Evolutionary conservation across 1,140 invertebrate species (phyloP).

Genomic region (Centruroides vittatus): DNA sequence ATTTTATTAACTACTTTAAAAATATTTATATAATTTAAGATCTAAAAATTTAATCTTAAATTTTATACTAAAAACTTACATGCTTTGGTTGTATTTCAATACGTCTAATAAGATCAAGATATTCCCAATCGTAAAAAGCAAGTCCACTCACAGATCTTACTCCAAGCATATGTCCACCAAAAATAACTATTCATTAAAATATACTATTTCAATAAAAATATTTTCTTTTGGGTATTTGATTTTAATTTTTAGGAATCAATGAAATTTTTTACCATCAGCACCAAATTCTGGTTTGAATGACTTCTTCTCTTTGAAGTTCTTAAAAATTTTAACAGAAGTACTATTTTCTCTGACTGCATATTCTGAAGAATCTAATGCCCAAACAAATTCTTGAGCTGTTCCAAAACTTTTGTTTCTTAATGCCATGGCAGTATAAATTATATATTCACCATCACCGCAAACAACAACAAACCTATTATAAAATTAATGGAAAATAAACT

Average conservation of each 20-base stretch:
- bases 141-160: conserved; percentile 86
- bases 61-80: conserved; percentile 15
- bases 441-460: conserved; percentile 98
- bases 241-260: not conserved
- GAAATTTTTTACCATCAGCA: conserved; percentile 54
- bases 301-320: conserved; percentile 96
- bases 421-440: conserved; percentile 99
- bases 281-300: conserved; percentile 91
- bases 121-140: conserved; percentile 96
- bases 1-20: not conserved
- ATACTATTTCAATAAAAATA: not conserved
- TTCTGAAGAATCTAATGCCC: conserved; percentile 93
- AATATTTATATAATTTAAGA: not conserved
- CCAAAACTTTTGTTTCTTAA: conserved; percentile 97
- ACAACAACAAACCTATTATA: conserved; percentile 74
- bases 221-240: not conserved
- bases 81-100: conserved; percentile 91
- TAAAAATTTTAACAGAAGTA: conserved; percentile 84
- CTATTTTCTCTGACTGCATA: conserved; percentile 81
- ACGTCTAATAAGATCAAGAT: conserved; percentile 72
- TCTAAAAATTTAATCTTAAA: not conserved
- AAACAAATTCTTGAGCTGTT: conserved; percentile 95
- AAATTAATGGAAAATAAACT: not conserved
- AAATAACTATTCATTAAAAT: conserved; percentile 53
- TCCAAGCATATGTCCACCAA: conserved; percentile 86